Evolutionary conservation across 1,140 invertebrate genomes (phyloP), one percentile per base, ranked within the genome.

Genomic region (Andricus grossulariae): DNA sequence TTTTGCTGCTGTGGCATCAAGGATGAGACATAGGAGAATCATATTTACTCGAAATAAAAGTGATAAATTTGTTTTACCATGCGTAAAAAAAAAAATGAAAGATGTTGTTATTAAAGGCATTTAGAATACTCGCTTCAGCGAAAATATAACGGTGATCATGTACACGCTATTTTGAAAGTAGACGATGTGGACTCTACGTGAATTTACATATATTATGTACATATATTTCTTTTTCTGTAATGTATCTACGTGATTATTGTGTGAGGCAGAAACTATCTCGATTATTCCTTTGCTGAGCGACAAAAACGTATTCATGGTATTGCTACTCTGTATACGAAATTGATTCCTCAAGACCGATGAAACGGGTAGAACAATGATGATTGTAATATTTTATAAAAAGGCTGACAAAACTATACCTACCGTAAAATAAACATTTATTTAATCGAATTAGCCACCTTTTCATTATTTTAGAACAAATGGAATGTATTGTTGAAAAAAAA

Each of bases 311-410:
- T 52, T 57, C 52, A 39, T 70, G 66, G 71, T 76, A 76, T 78
- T 76, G n/a, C 16, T 50, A 66, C 16, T 73, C 49, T 74, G 50
- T 52, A 66, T 74, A 76, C 75, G 78, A 76, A 72, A 75, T 78
- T 78, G 76, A n/a, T 60, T 80, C 73, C 76, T 76, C 74, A 78
- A 72, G 76, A 77, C 25, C 66, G 70, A 82, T 75, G 70, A 82
- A 82, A 82, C 81, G 78, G 81, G 81, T 80, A 82, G 78, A 66
- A 80, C 55, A 82, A 79, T 79, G 77, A 80, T 78, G 49, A 77
- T 83, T 84, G 82, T 87, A 89, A 86, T 83, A 83, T 88, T 87
- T 87, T 86, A 78, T 82, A 88, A 84, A 66, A 88, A 89, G 85
- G 82, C 82, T 88, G 83, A 89, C 84, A 57, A 82, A 83, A 83